Evolutionary conservation across 1,140 invertebrate genomes (phyloP), one percentile per base, ranked within the genome.

Genomic region (Neodiprion pinetum): DNA sequence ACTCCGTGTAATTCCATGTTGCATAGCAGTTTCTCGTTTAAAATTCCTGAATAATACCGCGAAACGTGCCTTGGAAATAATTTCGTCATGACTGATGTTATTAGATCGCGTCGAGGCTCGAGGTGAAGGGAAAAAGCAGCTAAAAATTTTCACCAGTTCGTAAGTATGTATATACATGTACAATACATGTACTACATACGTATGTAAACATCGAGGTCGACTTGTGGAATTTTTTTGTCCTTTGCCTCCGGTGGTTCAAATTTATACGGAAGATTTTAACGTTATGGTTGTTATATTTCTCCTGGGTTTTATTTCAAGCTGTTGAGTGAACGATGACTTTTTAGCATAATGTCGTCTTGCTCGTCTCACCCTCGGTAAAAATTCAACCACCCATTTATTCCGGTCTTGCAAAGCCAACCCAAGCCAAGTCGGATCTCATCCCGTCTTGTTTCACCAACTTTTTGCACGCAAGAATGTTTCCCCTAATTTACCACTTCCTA

Each of bases 81-180:
- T 75, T 53, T 14, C n/a, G 11, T 48, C 12, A 17, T 71, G 70
- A 71, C 48, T 68, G 68, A 71, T 74, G 69, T 74, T 74, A 69
- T 69, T 69, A 69, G 40, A 69, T 65, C 12, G 28, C 28, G 61
- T 17, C 61, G 12, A 65, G 17, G 61, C 17, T 14, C 17, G 10
- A 14, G 11, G 67, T 11, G 9, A 61, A 17, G 9, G 53, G n/a
- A 61, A 61, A 47, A 69, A 69, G 67, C 40, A 69, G 67, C 11
- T 21, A 47, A 69, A 40, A 69, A 69, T 69, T 21, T 47, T 65
- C 61, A 40, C 28, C 28, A 40, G 28, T 40, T 40, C 28, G 28
- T 40, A 40, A 40, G 2, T 40, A 40, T 2, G 28, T 40, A 5
- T 40, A 40, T 40, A 40, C 28, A 40, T 40, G 17, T 21, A 21